Percentiles rank a stretch among this genome's conserved stretches.
Evolutionary conservation across 2,888 invertebrate species (phyloP).

Genomic region (Ophion obscuratus): DNA sequence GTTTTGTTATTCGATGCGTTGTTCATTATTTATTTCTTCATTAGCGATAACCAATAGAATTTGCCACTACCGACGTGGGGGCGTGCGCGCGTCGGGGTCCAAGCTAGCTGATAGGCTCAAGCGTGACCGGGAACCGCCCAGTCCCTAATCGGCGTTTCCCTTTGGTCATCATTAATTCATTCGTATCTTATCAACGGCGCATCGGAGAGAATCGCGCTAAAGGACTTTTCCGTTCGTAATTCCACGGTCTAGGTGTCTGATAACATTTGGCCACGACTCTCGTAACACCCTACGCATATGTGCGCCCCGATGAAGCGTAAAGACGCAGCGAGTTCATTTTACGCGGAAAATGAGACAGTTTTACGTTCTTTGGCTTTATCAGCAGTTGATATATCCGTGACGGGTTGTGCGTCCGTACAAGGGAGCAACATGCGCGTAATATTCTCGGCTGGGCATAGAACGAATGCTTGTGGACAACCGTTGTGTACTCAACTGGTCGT

Average conservation of each 20-base stretch:
- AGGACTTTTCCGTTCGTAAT: not conserved
- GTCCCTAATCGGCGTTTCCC: not conserved
- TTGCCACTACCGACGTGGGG: no score
- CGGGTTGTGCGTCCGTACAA: not conserved
- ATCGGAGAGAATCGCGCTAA: not conserved
- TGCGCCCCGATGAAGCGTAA: not conserved
- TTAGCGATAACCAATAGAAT: not conserved
- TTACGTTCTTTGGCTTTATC: conserved; percentile 7
- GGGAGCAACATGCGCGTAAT: conserved; percentile 1
- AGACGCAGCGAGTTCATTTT: no score
- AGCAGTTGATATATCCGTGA: not conserved
- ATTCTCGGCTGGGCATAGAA: conserved; percentile 14
- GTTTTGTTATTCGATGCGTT: not conserved
- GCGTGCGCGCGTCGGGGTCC: no score
- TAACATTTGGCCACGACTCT: not conserved
- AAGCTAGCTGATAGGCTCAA: no score
- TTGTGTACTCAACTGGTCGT: conserved; percentile 35
- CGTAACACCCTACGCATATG: not conserved
- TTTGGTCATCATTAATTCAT: not conserved
- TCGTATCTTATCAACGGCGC: not conserved
- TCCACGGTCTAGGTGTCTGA: not conserved
- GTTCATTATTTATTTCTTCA: not conserved
- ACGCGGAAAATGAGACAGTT: not conserved
- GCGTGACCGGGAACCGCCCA: no score
- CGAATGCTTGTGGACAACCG: conserved; percentile 29